Evolutionary conservation across 2,797 vertebrate species (phyloP).

Genomic region (Falco berigora): DNA sequence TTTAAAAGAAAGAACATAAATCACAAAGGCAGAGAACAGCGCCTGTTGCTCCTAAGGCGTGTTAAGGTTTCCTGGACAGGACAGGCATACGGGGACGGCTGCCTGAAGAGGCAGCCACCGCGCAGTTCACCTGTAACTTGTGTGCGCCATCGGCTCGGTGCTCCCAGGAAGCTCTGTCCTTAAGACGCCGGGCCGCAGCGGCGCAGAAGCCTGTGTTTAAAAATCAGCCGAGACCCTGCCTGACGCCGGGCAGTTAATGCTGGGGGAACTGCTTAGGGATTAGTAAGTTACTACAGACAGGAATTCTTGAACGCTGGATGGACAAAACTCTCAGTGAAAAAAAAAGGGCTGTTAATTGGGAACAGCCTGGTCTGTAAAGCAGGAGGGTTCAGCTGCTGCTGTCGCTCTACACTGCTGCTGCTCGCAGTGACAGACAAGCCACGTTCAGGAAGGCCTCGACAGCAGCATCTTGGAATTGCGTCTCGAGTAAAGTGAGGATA

Average conservation of each 20-base stretch:
- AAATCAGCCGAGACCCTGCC: neutral
- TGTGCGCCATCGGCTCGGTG: neutral
- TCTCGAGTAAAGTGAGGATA: neutral
- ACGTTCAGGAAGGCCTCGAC: neutral
- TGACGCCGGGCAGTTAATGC: rapidly evolving
- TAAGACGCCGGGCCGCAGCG: rapidly evolving
- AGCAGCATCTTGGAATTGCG: neutral
- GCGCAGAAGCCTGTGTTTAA: rapidly evolving
- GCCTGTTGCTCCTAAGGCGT: neutral
- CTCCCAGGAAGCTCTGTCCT: neutral
- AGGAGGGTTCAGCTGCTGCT: neutral
- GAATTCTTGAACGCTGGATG: neutral
- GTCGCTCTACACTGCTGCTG: neutral
- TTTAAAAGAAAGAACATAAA: no score
- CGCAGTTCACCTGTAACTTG: neutral
- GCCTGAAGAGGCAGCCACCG: neutral
- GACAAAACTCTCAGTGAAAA: neutral
- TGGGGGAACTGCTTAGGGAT: neutral
- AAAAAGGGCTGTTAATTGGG: neutral
- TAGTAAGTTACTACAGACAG: no score
- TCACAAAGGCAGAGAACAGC: rapidly evolving
- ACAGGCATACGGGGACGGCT: no score
- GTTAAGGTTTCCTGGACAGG: neutral
- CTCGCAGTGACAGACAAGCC: rapidly evolving
- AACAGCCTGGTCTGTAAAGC: neutral